A percentile compares a stretch with the other conserved stretches of the same genome.
Conservation (phyloP, 2,888 invertebrate genomes). For the Heliconius ismenius region DNA sequence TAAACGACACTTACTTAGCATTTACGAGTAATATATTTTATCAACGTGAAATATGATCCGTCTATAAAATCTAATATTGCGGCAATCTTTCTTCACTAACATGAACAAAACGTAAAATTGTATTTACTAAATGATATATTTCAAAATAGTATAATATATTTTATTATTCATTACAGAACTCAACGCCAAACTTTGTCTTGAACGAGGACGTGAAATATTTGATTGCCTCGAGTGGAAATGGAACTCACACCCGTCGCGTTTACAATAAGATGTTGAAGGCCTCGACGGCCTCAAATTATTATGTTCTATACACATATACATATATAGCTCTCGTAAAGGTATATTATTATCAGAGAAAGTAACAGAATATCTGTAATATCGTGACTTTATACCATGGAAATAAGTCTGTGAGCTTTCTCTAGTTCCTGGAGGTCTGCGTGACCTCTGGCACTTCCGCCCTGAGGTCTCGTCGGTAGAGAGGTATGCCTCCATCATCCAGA, state of each 20-base stretch:
- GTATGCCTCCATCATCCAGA: neutral
- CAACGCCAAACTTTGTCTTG: too few relatives aligned
- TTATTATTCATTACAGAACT: too few relatives aligned
- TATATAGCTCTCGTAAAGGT: neutral
- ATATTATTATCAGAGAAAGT: conserved; percentile 8
- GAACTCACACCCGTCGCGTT: too few relatives aligned
- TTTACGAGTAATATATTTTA: neutral
- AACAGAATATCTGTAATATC: neutral
- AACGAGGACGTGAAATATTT: too few relatives aligned
- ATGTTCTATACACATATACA: neutral
- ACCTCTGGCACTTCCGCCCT: conserved; percentile 7
- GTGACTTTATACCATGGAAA: neutral
- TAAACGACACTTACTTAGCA: neutral
- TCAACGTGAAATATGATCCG: neutral
- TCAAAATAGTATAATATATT: too few relatives aligned
- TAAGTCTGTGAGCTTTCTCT: neutral
- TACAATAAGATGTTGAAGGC: neutral
- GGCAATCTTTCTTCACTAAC: neutral
- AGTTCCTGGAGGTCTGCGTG: neutral
- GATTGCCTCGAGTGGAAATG: too few relatives aligned
- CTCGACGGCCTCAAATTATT: neutral
- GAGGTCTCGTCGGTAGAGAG: neutral
- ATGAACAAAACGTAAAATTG: neutral
- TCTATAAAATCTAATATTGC: neutral
- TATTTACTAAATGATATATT: neutral